phyloP scores from a whole-genome alignment of 2,888 invertebrate species.

The Oithona nana region DNA sequence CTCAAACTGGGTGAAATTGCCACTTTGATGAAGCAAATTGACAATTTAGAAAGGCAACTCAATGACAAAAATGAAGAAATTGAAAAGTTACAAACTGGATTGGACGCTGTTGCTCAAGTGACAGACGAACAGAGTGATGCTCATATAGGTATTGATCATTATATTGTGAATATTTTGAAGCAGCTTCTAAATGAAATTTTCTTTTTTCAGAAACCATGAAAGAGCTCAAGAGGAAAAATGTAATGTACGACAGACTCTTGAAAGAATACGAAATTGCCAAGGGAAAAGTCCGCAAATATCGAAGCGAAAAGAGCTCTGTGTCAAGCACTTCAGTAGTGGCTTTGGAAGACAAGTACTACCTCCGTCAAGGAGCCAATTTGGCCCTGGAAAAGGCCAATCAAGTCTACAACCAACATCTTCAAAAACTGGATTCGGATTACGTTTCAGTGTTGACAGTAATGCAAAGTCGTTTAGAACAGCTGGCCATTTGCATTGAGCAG shows the following conservation, averaged over 20 bases:
- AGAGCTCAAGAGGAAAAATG: not conserved
- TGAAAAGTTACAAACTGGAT: not conserved
- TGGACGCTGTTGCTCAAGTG: not conserved
- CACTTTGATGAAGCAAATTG: not conserved
- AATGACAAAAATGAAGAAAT: not conserved
- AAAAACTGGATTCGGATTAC: not conserved
- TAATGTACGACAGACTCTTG: not conserved
- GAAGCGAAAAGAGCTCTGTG: not conserved
- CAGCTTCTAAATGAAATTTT: too few species aligned
- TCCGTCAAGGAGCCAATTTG: not conserved
- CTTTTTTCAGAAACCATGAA: not conserved
- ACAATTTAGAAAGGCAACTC: not conserved
- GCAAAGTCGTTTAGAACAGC: not conserved
- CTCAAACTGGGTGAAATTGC: not conserved
- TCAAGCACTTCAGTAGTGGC: not conserved
- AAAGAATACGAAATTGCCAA: not conserved
- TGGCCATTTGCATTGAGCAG: not conserved
- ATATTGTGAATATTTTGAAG: too few species aligned
- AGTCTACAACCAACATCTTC: not conserved
- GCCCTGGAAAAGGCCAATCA: not conserved
- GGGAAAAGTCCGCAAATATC: not conserved
- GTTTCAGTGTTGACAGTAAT: not conserved
- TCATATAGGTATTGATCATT: too few species aligned
- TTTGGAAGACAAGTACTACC: not conserved
- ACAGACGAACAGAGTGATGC: not conserved